Evolutionary conservation across 92 coral and sea anemone genomes (phyloP).

Genomic region (Parazoanthus darwini): DNA sequence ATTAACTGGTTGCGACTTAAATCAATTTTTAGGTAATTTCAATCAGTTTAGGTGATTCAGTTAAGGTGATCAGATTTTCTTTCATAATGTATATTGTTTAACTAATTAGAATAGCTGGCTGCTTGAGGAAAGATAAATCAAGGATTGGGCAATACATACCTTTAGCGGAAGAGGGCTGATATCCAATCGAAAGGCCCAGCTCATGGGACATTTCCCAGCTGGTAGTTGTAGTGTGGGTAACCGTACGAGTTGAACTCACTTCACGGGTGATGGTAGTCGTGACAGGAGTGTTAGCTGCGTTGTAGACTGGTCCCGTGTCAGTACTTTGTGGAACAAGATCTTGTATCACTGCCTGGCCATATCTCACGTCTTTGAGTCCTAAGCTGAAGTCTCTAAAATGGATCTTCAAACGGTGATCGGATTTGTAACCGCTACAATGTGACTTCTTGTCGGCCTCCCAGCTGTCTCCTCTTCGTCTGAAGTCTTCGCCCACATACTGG

Average conservation of each 20-base stretch:
- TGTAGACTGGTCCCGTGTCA: background rate
- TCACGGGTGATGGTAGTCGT: background rate
- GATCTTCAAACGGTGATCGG: slow-evolving; percentile 18
- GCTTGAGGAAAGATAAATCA: background rate
- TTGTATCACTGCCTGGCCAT: background rate
- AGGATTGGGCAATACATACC: background rate
- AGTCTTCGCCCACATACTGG: slow-evolving; percentile 50
- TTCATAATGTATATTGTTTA: too few relatives aligned
- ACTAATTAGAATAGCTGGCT: background rate
- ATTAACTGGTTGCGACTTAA: too few relatives aligned
- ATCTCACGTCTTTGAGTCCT: background rate
- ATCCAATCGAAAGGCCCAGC: background rate
- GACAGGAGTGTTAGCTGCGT: background rate
- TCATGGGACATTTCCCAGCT: background rate
- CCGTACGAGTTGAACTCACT: background rate
- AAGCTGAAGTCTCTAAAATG: background rate
- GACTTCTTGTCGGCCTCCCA: slow-evolving; percentile 52
- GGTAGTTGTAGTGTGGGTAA: background rate
- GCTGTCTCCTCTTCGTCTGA: slow-evolving; percentile 48
- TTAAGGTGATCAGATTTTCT: too few relatives aligned
- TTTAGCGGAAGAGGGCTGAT: background rate
- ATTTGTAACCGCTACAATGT: slow-evolving; percentile 47
- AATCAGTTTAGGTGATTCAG: too few relatives aligned
- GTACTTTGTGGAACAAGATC: background rate
- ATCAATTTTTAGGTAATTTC: too few relatives aligned